Evolutionary conservation across 2,888 invertebrate species (phyloP), one percentile per base, ranked within the genome.

Genomic region (Ypsolopha sequella): DNA sequence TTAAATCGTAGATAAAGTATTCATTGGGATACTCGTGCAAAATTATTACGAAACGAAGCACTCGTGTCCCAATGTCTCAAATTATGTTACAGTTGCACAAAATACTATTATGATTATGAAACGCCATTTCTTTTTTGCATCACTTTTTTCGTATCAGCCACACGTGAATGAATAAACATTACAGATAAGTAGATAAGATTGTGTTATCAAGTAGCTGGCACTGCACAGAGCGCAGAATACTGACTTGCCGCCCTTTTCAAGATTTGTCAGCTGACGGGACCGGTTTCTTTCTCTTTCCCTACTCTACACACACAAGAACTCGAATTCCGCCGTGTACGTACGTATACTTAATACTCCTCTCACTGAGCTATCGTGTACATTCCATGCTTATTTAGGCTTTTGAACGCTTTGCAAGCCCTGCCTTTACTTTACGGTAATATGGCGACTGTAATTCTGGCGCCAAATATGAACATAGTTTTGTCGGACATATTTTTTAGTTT

Each of bases 311-410:
- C 24, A 34, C 62, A 62, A 61, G 72, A 68, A 63, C 49, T 41
- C n/a, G 46, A 72, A 80, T 80, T 76, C 79, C 79, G 66, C 72
- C 77, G 79, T 78, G 81, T 80, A 78, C 56, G 69, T 66, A 59
- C 55, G 55, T 58, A 53, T 54, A 41, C 24, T 46, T 2, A 47
- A 24, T 8, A 41, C 51, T 36, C 41, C 47, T 56, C 58, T 57
- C 55, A 55, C 53, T 56, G 50, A 58, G 62, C 61, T 62, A 61
- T 67, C 61, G 65, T 70, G 68, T 65, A 64, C 72, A 73, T 76
- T 73, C 75, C 68, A 59, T 59, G 54, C 51, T 56, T 59, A 55
- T 56, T 60, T 60, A 52, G 54, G 56, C 53, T 60, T 62, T 63
- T 67, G 64, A 61, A 66, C 48, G 7, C 14, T 9, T 41, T 11